Percentiles rank a stretch among this genome's conserved stretches.
These are phyloP conservation scores for Protodeltote pygarga DNA, from an alignment of 2,888 invertebrate genomes.

Conservation along the genomic window DNA sequence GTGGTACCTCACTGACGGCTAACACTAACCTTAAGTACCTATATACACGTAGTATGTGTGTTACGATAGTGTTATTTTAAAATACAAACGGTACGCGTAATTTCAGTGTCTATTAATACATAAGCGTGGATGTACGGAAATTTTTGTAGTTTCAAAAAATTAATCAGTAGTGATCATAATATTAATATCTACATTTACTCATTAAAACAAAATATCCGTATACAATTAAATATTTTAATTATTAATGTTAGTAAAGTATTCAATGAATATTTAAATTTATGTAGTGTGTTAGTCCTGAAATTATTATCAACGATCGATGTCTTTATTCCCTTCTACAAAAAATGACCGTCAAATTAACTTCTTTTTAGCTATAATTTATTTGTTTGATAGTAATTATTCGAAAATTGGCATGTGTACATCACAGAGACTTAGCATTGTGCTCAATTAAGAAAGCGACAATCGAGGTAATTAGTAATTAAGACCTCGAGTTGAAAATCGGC, in stretches of 20 bases:
- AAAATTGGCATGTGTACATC: not conserved
- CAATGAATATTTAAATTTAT: conserved; percentile 13
- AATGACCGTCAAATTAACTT: conserved; percentile 26
- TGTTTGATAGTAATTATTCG: conserved; percentile 46
- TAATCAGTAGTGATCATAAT: conserved; percentile 7
- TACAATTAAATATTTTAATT: conserved; percentile 15
- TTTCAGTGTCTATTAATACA: conserved; percentile 1
- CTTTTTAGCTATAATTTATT: conserved; percentile 27
- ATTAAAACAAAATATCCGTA: conserved; percentile 11
- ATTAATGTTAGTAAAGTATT: conserved; percentile 9
- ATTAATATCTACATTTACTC: conserved; percentile 6
- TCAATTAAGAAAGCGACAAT: not conserved
- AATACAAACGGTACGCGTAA: not conserved
- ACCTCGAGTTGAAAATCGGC: not conserved
- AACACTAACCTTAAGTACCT: conserved; percentile 6
- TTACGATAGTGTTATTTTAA: conserved; percentile 11
- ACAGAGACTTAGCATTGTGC: no score
- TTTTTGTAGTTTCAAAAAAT: conserved; percentile 15
- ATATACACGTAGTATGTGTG: conserved; percentile 4
- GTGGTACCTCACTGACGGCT: conserved; percentile 27
- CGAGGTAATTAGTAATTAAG: not conserved
- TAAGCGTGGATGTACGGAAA: not conserved
- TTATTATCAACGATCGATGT: not conserved
- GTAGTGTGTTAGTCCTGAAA: conserved; percentile 20
- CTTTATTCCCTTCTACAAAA: not conserved